Percentiles rank a stretch among this genome's conserved stretches.
These are phyloP conservation scores for Zaprionus camerounensis DNA, from an alignment of 1,140 invertebrate genomes.

Conservation along the genomic window DNA sequence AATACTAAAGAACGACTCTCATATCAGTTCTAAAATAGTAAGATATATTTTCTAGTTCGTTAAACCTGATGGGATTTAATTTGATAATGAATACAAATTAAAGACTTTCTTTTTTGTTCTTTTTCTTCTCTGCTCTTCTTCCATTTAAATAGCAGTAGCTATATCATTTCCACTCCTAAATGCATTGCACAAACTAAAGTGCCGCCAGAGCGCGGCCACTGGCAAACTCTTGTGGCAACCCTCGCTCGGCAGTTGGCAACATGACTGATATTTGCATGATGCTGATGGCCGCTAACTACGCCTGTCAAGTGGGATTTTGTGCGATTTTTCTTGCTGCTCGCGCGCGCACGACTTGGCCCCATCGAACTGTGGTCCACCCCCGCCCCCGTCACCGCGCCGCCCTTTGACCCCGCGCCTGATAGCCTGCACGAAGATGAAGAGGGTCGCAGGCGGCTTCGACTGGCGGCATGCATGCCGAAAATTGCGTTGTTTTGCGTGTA, in stretches of 20 bases:
- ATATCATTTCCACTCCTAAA: too few relatives aligned
- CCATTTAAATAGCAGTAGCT: too few relatives aligned
- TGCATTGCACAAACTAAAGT: too few relatives aligned
- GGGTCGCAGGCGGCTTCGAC: slow-evolving; percentile 21
- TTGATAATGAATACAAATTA: too few relatives aligned
- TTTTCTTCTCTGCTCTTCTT: too few relatives aligned
- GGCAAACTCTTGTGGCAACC: slow-evolving; percentile 23
- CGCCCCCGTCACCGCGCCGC: not conserved
- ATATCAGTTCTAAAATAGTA: too few relatives aligned
- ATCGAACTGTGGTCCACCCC: slow-evolving; percentile 42
- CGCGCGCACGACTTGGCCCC: slow-evolving; percentile 50
- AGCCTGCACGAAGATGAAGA: slow-evolving; percentile 6
- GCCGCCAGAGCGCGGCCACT: too few relatives aligned
- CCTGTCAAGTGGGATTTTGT: slow-evolving; percentile 84
- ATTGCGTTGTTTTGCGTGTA: slow-evolving; percentile 84
- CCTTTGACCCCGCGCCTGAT: slow-evolving; percentile 31
- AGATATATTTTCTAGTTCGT: too few relatives aligned
- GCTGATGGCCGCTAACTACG: slow-evolving; percentile 81
- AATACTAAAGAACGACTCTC: too few relatives aligned
- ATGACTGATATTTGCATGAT: slow-evolving; percentile 79
- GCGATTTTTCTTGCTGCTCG: slow-evolving; percentile 81
- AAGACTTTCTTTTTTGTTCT: too few relatives aligned
- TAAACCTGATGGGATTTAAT: too few relatives aligned
- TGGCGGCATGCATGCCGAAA: slow-evolving; percentile 80
- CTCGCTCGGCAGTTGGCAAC: slow-evolving; percentile 55